Conservation (phyloP, 1,140 invertebrate genomes). For the Ceratosolen solmsi region DNA sequence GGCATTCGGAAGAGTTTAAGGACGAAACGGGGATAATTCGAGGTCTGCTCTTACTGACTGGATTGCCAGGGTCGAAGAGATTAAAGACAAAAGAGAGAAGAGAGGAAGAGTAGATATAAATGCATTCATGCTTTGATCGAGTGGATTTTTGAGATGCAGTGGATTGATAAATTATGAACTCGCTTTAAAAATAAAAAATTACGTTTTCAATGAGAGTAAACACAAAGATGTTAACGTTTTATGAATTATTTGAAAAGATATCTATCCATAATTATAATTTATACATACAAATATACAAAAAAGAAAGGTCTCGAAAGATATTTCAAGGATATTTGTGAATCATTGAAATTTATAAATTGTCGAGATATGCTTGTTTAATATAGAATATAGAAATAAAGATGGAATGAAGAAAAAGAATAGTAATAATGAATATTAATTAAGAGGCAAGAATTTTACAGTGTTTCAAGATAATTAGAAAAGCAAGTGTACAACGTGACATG, state of each 20-base stretch:
- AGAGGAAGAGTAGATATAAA: conserved; percentile 14
- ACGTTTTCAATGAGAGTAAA: background rate
- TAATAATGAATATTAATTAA: conserved; percentile 38
- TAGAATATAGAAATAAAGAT: background rate
- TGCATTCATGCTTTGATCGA: background rate
- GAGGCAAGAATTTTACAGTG: background rate
- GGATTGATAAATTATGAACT: conserved; percentile 22
- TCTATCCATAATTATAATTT: background rate
- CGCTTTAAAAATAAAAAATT: background rate
- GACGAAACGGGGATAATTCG: conserved; percentile 50
- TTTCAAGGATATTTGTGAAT: background rate
- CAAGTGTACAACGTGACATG: conserved; percentile 1
- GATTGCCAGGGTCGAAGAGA: conserved; percentile 38
- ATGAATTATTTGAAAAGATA: conserved; percentile 11
- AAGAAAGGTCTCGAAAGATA: background rate
- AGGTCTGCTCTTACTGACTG: conserved; percentile 19
- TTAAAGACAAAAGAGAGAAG: conserved; percentile 41
- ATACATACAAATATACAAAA: background rate
- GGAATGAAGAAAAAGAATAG: conserved; percentile 7
- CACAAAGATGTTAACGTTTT: conserved; percentile 10
- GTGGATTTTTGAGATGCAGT: background rate
- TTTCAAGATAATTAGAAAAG: conserved; percentile 26
- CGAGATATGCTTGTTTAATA: background rate
- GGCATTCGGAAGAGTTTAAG: conserved; percentile 41
- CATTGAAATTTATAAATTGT: conserved; percentile 19